Evolutionary conservation across 92 coral and sea anemone genomes (phyloP), one percentile per base, ranked within the genome.

Genomic region (Palythoa grandiflora): DNA sequence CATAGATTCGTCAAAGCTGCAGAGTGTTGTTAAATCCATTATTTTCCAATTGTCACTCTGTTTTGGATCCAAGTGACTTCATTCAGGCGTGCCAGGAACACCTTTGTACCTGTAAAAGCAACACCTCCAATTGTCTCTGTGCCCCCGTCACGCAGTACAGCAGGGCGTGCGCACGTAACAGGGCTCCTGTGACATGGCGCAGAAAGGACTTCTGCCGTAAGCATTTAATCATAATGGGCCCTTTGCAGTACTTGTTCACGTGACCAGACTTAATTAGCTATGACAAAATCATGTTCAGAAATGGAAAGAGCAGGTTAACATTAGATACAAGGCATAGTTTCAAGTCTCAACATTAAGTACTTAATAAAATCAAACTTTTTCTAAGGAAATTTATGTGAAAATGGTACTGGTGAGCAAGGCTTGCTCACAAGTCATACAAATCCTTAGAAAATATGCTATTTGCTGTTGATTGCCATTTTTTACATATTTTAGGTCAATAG

Each of bases 81-180:
- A 87, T 96, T 38, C 71, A 91, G 59, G 94, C 93, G 91, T 96
- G 98, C 68, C 83, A 91, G 38, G 97, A 96, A 68, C 97, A 94
- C 52, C 92, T 92, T 9, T 96, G 98, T 75, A 80, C 80, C 38
- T 96, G 94, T 84, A 91, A 77, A 20, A 78, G 91, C 40, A 90
- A 84, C 73, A 71, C 61, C 35, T 70, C 87, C 21, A 72, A 77
- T 59, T 92, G 94, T 83, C 68, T 90, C 15, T 96, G 98, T 74
- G 92, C 90, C 10, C 91, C 98, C 3, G 89, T 94, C 48, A 96
- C 97, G 1, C 98, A 96, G 81, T 96, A 96, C 88, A 91, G 97
- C 38, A 84, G 98, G 75, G 98, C 98, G 4, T 96, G 98, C 84
- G 93, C 98, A 1, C 92, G 98, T 51, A 92, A 91, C 39, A 85